phyloP scores from a whole-genome alignment of 1,140 invertebrate species.

The Monomorium pharaonis region DNA sequence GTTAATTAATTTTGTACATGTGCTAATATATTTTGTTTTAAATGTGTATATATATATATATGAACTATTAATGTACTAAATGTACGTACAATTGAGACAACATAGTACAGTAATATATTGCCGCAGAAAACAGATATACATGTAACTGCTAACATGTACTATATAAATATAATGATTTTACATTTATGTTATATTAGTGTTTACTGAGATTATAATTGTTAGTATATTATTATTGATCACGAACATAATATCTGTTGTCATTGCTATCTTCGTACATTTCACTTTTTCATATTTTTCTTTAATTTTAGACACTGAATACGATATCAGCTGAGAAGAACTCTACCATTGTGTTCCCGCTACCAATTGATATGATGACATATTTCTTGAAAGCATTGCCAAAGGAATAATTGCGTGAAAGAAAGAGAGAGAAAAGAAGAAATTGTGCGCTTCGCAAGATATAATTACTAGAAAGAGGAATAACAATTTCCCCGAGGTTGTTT shows the following conservation, averaged over 20 bases:
- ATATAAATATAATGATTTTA: too few species aligned
- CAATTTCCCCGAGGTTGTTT: neutral
- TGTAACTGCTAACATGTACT: too few species aligned
- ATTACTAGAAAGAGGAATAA: neutral
- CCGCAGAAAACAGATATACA: too few species aligned
- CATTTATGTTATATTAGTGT: too few species aligned
- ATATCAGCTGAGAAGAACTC: slow-evolving; percentile 99
- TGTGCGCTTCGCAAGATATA: neutral
- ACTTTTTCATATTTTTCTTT: neutral
- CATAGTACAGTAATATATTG: too few species aligned
- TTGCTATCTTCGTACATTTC: neutral
- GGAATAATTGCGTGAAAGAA: slow-evolving; percentile 38
- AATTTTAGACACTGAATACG: slow-evolving; percentile 90
- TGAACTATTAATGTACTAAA: too few species aligned
- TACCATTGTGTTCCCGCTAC: slow-evolving; percentile 98
- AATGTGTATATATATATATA: too few species aligned
- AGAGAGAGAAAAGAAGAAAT: neutral
- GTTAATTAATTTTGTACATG: neutral
- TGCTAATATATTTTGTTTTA: too few species aligned
- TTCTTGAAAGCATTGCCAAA: slow-evolving; percentile 87
- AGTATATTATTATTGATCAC: neutral
- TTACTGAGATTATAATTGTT: too few species aligned
- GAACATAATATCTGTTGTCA: neutral
- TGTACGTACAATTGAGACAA: too few species aligned
- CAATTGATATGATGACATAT: slow-evolving; percentile 94